phyloP scores from a whole-genome alignment of 2,797 vertebrate genomes.

The Acrocephalus scirpaceus region DNA sequence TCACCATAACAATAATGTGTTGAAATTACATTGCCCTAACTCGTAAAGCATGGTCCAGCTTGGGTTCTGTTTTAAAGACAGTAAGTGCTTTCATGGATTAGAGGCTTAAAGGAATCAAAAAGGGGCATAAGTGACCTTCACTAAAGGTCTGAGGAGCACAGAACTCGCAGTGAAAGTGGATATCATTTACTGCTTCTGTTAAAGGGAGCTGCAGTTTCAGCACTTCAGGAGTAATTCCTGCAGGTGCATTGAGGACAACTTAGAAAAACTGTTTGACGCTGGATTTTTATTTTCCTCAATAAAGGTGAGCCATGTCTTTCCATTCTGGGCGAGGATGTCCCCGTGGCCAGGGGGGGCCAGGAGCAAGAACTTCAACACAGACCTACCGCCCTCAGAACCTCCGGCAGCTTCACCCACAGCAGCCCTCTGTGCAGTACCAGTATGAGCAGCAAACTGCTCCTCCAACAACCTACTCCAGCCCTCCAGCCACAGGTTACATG shows the following conservation, averaged over 20 bases:
- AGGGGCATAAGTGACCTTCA: neutral
- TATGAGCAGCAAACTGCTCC: constrained; percentile 83
- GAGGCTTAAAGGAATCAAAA: neutral
- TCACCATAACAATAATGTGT: neutral
- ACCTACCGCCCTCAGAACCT: constrained; percentile 84
- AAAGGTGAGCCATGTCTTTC: constrained; percentile 87
- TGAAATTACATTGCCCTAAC: neutral
- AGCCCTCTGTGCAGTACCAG: constrained; percentile 83
- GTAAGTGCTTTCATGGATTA: neutral
- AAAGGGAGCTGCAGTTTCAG: neutral
- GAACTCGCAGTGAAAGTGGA: neutral
- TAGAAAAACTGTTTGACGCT: neutral
- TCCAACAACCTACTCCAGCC: constrained; percentile 78
- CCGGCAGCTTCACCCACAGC: constrained; percentile 84
- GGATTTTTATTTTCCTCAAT: neutral
- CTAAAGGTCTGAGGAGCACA: neutral
- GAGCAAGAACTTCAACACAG: constrained; percentile 81
- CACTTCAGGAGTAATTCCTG: neutral
- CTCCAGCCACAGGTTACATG: constrained; percentile 81
- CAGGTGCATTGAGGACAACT: neutral
- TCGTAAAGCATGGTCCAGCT: neutral
- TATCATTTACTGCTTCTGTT: neutral
- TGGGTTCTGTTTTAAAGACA: neutral
- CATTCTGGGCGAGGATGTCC: constrained; percentile 86
- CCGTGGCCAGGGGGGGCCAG: constrained; percentile 82